Conservation (phyloP, 2,888 invertebrate genomes). For the Brachylomia viminalis region DNA sequence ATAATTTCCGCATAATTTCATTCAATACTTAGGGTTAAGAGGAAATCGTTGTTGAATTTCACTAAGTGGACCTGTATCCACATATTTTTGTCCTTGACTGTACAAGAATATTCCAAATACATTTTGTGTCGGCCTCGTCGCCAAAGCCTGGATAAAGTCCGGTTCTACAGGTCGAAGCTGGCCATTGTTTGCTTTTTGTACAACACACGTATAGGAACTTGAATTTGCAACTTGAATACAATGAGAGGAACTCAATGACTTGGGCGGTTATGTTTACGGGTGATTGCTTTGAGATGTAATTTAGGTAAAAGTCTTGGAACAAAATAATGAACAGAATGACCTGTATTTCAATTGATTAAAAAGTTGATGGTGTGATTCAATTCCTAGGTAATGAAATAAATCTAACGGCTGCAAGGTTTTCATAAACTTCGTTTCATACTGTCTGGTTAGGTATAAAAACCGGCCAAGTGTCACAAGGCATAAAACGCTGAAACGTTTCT, state of each 20-base stretch:
- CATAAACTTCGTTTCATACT: not conserved
- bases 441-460: not conserved
- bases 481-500: too few relatives aligned
- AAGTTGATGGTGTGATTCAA: slow-evolving; percentile 1
- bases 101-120: slow-evolving; percentile 50
- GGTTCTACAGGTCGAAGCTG: slow-evolving; percentile 59
- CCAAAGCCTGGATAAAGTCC: slow-evolving; percentile 58
- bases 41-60: not conserved
- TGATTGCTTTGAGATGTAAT: slow-evolving; percentile 22
- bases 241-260: slow-evolving; percentile 50
- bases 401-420: not conserved
- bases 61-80: not conserved
- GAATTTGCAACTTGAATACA: slow-evolving; percentile 47
- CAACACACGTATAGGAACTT: slow-evolving; percentile 31
- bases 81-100: slow-evolving; percentile 28
- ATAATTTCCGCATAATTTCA: not conserved
- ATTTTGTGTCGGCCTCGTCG: slow-evolving; percentile 36
- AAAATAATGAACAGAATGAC: not conserved
- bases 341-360: too few relatives aligned
- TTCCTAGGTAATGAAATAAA: not conserved
- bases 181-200: slow-evolving; percentile 67
- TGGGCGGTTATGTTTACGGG: slow-evolving; percentile 26
- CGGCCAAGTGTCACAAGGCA: too few relatives aligned
- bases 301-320: not conserved
- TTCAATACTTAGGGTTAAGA: not conserved